These are phyloP conservation scores for Sminthurinus aureus DNA, from an alignment of 2,888 invertebrate species.

Conservation along the genomic window DNA sequence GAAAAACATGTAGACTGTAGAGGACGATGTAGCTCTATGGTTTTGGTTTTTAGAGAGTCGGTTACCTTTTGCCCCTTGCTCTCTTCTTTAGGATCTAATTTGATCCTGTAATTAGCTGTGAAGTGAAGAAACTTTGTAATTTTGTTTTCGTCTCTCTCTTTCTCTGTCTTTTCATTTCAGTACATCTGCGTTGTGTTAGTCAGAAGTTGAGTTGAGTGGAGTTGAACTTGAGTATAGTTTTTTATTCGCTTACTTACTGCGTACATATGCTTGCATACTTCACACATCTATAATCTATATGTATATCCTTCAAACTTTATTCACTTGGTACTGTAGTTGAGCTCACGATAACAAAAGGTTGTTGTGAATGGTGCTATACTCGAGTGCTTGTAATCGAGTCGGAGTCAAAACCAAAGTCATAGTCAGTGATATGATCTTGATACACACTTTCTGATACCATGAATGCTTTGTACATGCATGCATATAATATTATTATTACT, in stretches of 20 bases:
- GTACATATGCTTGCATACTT: background rate
- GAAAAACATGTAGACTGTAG: background rate
- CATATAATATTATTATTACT: too few relatives aligned
- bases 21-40: background rate
- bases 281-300: background rate
- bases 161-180: background rate
- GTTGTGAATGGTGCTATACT: too few relatives aligned
- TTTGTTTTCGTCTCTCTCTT: slow-evolving; percentile 10
- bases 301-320: background rate
- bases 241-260: background rate
- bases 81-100: slow-evolving; percentile 19
- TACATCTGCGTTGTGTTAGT: slow-evolving; percentile 3
- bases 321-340: too few relatives aligned
- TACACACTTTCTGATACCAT: too few relatives aligned
- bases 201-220: background rate
- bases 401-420: too few relatives aligned
- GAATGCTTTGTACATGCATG: too few relatives aligned
- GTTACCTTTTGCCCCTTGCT: slow-evolving; percentile 7
- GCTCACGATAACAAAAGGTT: too few relatives aligned
- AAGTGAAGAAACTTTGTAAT: slow-evolving; percentile 24
- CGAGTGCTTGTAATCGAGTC: too few relatives aligned
- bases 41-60: slow-evolving; percentile 25
- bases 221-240: background rate
- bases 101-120: slow-evolving; percentile 40
- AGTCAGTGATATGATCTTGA: too few relatives aligned